A percentile compares a stretch with the other conserved stretches of the same genome.
Evolutionary conservation across 64 coral and sea anemone species (phyloP).

Genomic region (Cladopsammia gracilis): DNA sequence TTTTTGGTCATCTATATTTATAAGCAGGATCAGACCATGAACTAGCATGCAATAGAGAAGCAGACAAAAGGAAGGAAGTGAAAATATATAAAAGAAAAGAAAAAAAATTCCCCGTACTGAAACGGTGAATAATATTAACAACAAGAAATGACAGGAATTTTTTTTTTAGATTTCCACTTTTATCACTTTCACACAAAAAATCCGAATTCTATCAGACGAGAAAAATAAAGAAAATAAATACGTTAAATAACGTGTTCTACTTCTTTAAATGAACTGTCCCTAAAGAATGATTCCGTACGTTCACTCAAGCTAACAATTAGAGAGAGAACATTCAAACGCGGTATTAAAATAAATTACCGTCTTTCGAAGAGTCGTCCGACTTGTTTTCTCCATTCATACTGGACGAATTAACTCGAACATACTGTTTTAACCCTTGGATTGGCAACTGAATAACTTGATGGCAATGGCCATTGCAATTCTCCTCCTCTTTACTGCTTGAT

Average conservation of each 20-base stretch:
- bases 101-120: background rate
- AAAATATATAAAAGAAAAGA: background rate
- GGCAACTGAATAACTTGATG: conserved; percentile 75
- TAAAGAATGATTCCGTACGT: background rate
- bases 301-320: conserved; percentile 9
- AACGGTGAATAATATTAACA: background rate
- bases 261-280: background rate
- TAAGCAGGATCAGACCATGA: background rate
- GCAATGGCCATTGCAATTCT: conserved; percentile 59
- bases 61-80: background rate
- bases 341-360: conserved; percentile 43
- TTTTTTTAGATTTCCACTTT: background rate
- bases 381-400: conserved; percentile 52
- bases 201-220: background rate
- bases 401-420: conserved; percentile 38
- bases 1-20: background rate
- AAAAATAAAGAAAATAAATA: background rate
- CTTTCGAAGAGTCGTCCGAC: conserved; percentile 11
- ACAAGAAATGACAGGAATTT: conserved; percentile 29
- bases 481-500: conserved; percentile 60
- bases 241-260: background rate
- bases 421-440: conserved; percentile 64
- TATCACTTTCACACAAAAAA: background rate
- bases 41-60: background rate
- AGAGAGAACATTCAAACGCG: conserved; percentile 3